A percentile compares a stretch with the other conserved stretches of the same genome.
Evolutionary conservation across 2,888 invertebrate genomes (phyloP).

Genomic region (Esperia sulphurella): DNA sequence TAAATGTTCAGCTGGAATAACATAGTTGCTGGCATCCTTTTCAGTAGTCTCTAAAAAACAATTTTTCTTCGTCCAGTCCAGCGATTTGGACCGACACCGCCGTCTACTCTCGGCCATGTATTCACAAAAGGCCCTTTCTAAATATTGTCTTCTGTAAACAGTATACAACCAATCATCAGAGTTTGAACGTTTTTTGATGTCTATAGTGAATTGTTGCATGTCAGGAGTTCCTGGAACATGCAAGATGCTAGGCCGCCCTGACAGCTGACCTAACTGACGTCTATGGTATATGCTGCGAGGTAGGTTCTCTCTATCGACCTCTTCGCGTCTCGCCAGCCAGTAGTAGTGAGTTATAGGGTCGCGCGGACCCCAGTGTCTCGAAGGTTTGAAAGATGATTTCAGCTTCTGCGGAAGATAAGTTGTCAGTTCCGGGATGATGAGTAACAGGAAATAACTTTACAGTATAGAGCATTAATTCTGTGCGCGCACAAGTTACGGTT

Average conservation of each 20-base stretch:
- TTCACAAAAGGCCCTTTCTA: conserved; percentile 22
- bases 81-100: conserved; percentile 44
- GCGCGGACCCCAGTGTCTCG: conserved; percentile 67
- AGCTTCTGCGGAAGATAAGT: conserved; percentile 48
- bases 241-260: conserved; percentile 36
- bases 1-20: background rate
- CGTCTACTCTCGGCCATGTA: conserved; percentile 19
- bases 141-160: conserved; percentile 33
- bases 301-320: conserved; percentile 25
- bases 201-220: background rate
- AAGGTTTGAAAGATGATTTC: conserved; percentile 57
- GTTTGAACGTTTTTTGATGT: conserved; percentile 42
- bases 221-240: conserved; percentile 16
- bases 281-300: conserved; percentile 30
- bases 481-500: conserved; percentile 11
- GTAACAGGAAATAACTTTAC: conserved; percentile 11
- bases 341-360: conserved; percentile 69
- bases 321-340: conserved; percentile 58
- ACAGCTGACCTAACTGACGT: conserved; percentile 48
- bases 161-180: conserved; percentile 62
- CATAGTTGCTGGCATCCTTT: background rate
- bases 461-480: conserved; percentile 9
- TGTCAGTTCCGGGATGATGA: background rate
- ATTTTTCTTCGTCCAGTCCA: conserved; percentile 34
- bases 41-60: background rate